These are phyloP conservation scores for Pyrrhia umbra DNA, from an alignment of 2,888 invertebrate genomes.

Conservation along the genomic window DNA sequence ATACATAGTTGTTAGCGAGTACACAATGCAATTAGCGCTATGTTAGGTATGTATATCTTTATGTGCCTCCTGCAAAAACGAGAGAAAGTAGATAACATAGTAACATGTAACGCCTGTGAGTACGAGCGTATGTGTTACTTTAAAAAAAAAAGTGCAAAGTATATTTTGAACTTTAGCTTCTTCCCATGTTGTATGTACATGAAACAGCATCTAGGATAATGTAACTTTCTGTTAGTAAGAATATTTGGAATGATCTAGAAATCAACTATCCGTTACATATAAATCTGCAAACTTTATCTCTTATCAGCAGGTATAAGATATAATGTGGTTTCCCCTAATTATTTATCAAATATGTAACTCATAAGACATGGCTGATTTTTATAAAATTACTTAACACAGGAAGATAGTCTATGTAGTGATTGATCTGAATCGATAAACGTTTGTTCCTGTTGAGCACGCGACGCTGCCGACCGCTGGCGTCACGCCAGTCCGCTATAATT, in stretches of 20 bases:
- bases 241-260: too few species aligned
- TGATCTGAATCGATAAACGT: conserved; percentile 81
- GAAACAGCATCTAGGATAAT: too few species aligned
- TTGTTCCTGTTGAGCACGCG: conserved; percentile 82
- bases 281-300: too few species aligned
- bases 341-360: too few species aligned
- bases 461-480: conserved; percentile 91
- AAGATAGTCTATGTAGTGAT: conserved; percentile 72
- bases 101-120: not conserved
- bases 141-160: too few species aligned
- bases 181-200: too few species aligned
- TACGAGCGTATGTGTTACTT: not conserved
- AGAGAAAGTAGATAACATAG: conserved; percentile 31
- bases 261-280: too few species aligned
- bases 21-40: conserved; percentile 47
- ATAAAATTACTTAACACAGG: conserved; percentile 27
- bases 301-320: too few species aligned
- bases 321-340: too few species aligned
- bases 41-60: conserved; percentile 19
- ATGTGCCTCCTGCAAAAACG: conserved; percentile 15
- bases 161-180: not conserved
- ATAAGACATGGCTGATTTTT: too few species aligned
- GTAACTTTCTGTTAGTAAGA: too few species aligned
- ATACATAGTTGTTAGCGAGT: conserved; percentile 28
- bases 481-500: conserved; percentile 96